A percentile compares a stretch with the other conserved stretches of the same genome.
phyloP scores from a whole-genome alignment of 2,888 invertebrate species.

The Cryptophagus acutangulus region DNA sequence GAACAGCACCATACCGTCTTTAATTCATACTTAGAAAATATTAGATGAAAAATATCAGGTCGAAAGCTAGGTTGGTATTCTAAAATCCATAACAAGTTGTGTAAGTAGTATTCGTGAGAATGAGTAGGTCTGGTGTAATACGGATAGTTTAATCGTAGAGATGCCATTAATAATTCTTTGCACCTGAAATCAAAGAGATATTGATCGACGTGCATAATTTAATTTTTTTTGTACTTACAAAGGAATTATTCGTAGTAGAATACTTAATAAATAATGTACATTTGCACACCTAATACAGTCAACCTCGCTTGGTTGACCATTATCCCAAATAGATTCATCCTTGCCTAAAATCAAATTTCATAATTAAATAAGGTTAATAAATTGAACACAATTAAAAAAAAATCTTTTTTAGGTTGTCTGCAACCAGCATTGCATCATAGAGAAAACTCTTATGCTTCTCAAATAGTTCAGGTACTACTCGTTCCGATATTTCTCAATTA shows the following conservation, averaged over 20 bases:
- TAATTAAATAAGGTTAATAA: no score
- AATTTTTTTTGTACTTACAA: constrained; percentile 53
- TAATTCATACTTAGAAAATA: constrained; percentile 66
- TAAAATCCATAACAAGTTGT: constrained; percentile 71
- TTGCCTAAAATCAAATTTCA: constrained; percentile 35
- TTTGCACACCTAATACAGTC: constrained; percentile 57
- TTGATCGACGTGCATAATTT: no score
- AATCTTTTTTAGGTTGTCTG: no score
- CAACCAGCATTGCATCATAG: no score
- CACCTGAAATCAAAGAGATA: constrained; percentile 54
- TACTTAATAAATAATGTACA: constrained; percentile 53
- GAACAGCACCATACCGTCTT: not conserved
- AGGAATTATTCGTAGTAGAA: constrained; percentile 53
- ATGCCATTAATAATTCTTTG: constrained; percentile 62
- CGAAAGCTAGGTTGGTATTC: constrained; percentile 69
- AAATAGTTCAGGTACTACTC: no score
- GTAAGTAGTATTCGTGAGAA: constrained; percentile 68
- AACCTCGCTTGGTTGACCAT: constrained; percentile 55
- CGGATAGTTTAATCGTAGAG: constrained; percentile 65
- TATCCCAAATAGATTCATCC: constrained; percentile 56
- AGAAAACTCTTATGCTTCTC: no score
- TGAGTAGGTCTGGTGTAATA: constrained; percentile 67
- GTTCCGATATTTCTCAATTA: no score
- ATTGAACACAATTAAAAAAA: no score
- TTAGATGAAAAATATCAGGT: constrained; percentile 64